Percentiles rank a stretch among this genome's conserved stretches.
Conservation (phyloP, 2,797 vertebrate genomes). For the Phataginus tricuspis region DNA sequence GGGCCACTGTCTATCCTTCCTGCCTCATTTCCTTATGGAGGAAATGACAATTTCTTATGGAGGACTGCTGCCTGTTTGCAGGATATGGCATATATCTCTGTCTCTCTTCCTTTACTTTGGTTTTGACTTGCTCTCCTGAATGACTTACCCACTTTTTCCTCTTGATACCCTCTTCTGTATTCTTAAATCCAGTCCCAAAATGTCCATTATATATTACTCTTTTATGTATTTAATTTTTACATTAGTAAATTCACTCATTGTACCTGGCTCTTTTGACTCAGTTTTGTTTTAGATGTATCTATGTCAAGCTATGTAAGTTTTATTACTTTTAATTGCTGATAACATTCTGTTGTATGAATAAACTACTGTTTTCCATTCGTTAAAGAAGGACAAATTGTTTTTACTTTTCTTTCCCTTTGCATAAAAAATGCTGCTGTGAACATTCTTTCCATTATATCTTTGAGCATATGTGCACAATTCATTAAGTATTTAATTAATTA, state of each 20-base stretch:
- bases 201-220: neutral
- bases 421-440: neutral
- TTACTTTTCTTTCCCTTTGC: neutral
- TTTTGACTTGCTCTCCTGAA: neutral
- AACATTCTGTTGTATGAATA: neutral
- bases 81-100: neutral
- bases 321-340: conserved; percentile 7
- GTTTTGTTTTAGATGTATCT: neutral
- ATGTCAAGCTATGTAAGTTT: neutral
- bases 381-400: neutral
- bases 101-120: neutral
- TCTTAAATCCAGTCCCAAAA: neutral
- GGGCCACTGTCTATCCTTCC: neutral
- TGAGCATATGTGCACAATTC: conserved; percentile 67
- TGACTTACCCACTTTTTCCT: neutral
- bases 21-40: neutral
- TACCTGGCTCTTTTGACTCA: neutral
- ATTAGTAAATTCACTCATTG: neutral
- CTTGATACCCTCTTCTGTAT: neutral
- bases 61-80: neutral
- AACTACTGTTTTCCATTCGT: neutral
- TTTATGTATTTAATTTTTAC: conserved; percentile 29
- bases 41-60: neutral
- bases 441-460: conserved; percentile 30
- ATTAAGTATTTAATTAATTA: conserved; percentile 75